Conservation (phyloP, 2,797 vertebrate genomes). For the Apogon hyalosoma region DNA sequence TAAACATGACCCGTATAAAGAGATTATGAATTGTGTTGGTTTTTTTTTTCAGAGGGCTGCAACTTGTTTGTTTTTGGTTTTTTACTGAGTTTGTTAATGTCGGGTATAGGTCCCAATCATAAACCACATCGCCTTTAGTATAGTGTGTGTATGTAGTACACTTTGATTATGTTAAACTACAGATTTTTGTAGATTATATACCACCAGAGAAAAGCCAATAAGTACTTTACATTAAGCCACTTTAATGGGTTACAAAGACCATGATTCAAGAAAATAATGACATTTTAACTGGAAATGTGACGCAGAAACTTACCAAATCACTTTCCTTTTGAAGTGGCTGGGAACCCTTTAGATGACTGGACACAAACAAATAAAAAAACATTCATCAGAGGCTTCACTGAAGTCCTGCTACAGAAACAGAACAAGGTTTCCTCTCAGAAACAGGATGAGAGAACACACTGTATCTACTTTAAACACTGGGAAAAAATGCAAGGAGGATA, state of each 20-base stretch:
- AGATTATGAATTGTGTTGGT: conserved; percentile 61
- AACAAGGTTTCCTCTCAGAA: conserved; percentile 1
- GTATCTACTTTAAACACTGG: background rate
- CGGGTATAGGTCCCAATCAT: conserved; percentile 6
- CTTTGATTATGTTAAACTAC: conserved; percentile 3
- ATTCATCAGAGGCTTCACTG: conserved; percentile 14
- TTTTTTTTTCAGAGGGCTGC: conserved; percentile 45
- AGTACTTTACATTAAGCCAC: background rate
- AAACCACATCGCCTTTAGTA: background rate
- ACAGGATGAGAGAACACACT: background rate
- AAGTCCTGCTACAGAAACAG: background rate
- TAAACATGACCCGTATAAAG: conserved; percentile 76
- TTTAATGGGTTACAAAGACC: background rate
- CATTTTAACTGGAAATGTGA: conserved; percentile 11
- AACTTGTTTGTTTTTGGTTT: conserved; percentile 6
- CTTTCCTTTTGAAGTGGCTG: conserved; percentile 7
- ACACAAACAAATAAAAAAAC: conserved; percentile 1
- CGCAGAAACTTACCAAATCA: conserved; percentile 12
- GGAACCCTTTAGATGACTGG: background rate
- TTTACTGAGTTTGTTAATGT: conserved; percentile 19
- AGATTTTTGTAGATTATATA: background rate
- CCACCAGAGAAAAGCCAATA: background rate
- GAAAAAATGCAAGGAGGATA: background rate
- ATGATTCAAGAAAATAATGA: background rate
- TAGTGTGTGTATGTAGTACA: background rate